These are phyloP conservation scores for Callinectes sapidus DNA, from an alignment of 2,888 invertebrate species.

Conservation along the genomic window DNA sequence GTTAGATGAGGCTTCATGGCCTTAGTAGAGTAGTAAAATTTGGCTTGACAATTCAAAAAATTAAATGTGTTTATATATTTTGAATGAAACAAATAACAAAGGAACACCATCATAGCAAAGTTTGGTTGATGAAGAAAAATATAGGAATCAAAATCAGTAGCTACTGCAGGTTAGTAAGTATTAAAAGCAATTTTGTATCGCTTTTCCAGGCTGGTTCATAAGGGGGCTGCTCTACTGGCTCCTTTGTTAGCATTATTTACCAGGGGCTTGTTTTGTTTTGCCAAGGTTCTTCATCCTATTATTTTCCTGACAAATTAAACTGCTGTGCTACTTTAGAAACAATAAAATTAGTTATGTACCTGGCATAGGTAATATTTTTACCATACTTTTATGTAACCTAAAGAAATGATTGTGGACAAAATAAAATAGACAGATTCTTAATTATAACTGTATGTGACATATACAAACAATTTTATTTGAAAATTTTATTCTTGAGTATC, in stretches of 20 bases:
- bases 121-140: slow-evolving; percentile 20
- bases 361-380: slow-evolving; percentile 22
- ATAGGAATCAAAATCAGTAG: background rate
- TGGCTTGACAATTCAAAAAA: slow-evolving; percentile 13
- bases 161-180: background rate
- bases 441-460: slow-evolving; percentile 49
- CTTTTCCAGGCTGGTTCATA: background rate
- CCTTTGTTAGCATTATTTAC: slow-evolving; percentile 31
- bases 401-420: background rate
- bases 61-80: slow-evolving; percentile 26
- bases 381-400: slow-evolving; percentile 22
- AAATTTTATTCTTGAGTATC: slow-evolving; percentile 28
- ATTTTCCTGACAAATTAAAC: slow-evolving; percentile 34
- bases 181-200: background rate
- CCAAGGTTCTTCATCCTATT: background rate
- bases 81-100: slow-evolving; percentile 14
- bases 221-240: slow-evolving; percentile 8
- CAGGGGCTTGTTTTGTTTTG: slow-evolving; percentile 12
- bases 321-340: slow-evolving; percentile 31
- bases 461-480: slow-evolving; percentile 40
- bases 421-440: slow-evolving; percentile 24
- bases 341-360: slow-evolving; percentile 14
- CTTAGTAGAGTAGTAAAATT: slow-evolving; percentile 52
- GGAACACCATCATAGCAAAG: slow-evolving; percentile 9
- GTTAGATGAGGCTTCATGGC: slow-evolving; percentile 48